Percentiles rank a stretch among this genome's conserved stretches.
Evolutionary conservation across 2,797 vertebrate genomes (phyloP).

Genomic region (Zalophus californianus): DNA sequence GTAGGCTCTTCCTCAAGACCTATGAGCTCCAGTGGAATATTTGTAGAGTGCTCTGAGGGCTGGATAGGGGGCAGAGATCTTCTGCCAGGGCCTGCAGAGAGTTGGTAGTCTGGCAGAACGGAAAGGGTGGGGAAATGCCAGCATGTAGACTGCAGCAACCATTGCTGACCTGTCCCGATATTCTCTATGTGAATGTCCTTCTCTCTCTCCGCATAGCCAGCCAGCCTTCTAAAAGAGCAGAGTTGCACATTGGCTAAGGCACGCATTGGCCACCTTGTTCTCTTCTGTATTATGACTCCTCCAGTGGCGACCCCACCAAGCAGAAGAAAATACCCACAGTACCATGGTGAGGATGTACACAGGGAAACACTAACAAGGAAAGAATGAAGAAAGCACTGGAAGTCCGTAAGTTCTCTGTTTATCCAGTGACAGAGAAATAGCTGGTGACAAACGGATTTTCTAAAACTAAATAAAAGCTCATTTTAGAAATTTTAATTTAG

Average conservation of each 20-base stretch:
- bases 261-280: not conserved
- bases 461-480: constrained; percentile 24
- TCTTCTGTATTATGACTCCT: constrained; percentile 18
- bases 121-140: not conserved
- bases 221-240: not conserved
- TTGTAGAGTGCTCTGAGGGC: not conserved
- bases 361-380: not conserved
- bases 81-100: too few species aligned
- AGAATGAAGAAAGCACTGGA: not conserved
- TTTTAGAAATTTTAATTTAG: constrained; percentile 51
- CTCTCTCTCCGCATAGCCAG: not conserved
- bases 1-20: not conserved
- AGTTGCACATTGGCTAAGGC: not conserved
- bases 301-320: constrained; percentile 1
- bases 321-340: not conserved
- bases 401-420: not conserved
- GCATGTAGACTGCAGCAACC: not conserved
- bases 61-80: not conserved
- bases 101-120: not conserved
- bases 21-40: not conserved
- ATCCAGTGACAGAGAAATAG: not conserved
- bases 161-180: not conserved
- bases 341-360: not conserved
- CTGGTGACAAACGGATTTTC: constrained; percentile 44
- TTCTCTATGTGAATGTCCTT: not conserved